A percentile compares a stretch with the other conserved stretches of the same genome.
These are phyloP conservation scores for Ochropleura plecta DNA, from an alignment of 2,888 invertebrate genomes.

Conservation along the genomic window DNA sequence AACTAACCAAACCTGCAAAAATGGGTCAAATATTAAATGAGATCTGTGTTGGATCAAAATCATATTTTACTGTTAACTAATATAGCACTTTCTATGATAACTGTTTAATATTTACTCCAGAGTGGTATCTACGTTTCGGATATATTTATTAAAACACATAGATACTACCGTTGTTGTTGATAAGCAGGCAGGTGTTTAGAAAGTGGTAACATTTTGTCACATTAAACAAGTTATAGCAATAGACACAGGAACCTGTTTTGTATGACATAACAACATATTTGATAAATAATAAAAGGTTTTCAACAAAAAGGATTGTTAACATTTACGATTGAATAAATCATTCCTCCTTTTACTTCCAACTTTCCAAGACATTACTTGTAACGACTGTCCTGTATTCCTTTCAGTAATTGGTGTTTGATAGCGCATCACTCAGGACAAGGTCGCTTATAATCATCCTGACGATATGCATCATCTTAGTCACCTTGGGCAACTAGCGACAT, in stretches of 20 bases:
- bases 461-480: not conserved
- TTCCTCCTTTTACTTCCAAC: not conserved
- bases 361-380: not conserved
- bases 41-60: not conserved
- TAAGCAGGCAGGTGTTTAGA: constrained; percentile 33
- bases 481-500: not conserved
- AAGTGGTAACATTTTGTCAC: constrained; percentile 46
- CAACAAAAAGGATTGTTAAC: not conserved
- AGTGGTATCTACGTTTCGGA: not conserved
- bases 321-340: not conserved
- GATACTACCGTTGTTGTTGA: not conserved
- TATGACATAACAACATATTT: constrained; percentile 45
- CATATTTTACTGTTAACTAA: not conserved
- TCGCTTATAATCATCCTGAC: not conserved
- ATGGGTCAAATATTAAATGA: not conserved
- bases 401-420: not conserved
- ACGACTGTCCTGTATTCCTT: not conserved
- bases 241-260: constrained; percentile 37
- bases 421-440: no score
- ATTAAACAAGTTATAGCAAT: constrained; percentile 27
- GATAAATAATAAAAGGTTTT: not conserved
- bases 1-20: not conserved
- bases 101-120: not conserved
- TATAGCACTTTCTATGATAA: not conserved
- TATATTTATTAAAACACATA: not conserved